Base-by-base conservation (phyloP, 2,888 invertebrate genomes). In the Tricholauxania praeusta region DNA sequence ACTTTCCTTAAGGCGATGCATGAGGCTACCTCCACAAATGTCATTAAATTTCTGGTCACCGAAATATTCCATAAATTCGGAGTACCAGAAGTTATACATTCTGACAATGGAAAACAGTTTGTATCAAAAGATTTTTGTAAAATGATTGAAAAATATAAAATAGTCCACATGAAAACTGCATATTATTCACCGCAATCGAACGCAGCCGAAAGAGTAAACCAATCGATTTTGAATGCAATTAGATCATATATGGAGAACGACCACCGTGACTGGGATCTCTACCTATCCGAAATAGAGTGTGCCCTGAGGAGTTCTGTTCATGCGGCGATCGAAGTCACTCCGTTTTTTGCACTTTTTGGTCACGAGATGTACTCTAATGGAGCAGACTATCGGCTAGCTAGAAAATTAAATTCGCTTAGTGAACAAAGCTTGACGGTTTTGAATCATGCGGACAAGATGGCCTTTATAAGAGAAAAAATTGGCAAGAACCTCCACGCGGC, bases 151-250 rank as follows among this genome's bases (percentile, higher is more conserved):
- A 57, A 47, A 8, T 80, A 79, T 59, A 68, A 75, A n/a, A 71
- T 76, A 14, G 65, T 62, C 12, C 67, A 79, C 5, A 15, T 67
- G 1, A 80, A 73, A 60, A 82, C 78, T 32, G 76, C 80, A 0
- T 62, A 72, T 3, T 84, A 85, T 68, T 80, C 82, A n/a, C 82
- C 83, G 0, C 84, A 84, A 74, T 74, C 76, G 0, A 85, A 85
- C 73, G 82, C 82, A 2, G 81, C 82, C 0, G 85, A 85, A 70
- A 72, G 82, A 0, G 78, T 81, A 0, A 85, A 85, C 69, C 74
- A 80, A 32, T 80, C 80, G 0, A 66, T 85, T 0, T 78, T 81
- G 8, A 79, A 82, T 0, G 80, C 80, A 60, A 80, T 85, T 6
- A 53, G 77, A 22, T 32, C 74, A 0, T 74, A 75, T 51, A 12